A percentile compares a stretch with the other conserved stretches of the same genome.
Conservation (phyloP, 2,797 vertebrate species). For the Mus spretus region DNA sequence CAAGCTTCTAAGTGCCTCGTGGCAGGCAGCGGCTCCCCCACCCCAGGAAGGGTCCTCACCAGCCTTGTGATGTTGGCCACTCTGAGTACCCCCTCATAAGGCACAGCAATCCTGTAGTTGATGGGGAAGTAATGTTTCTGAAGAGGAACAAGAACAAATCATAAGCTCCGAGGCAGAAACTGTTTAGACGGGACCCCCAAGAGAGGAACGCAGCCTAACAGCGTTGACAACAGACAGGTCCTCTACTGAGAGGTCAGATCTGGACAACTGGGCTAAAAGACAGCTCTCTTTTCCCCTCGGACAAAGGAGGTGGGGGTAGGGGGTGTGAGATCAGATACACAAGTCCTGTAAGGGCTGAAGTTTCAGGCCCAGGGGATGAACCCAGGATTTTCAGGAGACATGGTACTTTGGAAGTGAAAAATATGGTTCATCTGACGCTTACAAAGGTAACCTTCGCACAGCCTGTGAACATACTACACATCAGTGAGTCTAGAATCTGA, state of each 20-base stretch:
- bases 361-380: background rate
- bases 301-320: background rate
- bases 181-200: background rate
- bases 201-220: background rate
- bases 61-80: slow-evolving; percentile 85
- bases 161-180: background rate
- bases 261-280: background rate
- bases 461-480: background rate
- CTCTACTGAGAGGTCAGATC: background rate
- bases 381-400: background rate
- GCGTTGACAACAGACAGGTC: background rate
- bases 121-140: slow-evolving; percentile 90
- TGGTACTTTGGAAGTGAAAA: background rate
- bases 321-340: background rate
- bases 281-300: background rate
- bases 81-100: slow-evolving; percentile 88
- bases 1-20: accelerated
- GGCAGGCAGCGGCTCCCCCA: background rate
- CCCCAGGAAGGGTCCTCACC: slow-evolving; percentile 75
- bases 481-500: background rate
- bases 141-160: slow-evolving; percentile 26
- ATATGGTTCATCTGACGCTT: background rate
- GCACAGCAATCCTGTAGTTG: slow-evolving; percentile 87
- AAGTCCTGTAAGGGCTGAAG: background rate
- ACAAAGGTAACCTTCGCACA: no score